Evolutionary conservation across 2,888 invertebrate genomes (phyloP), one percentile per base, ranked within the genome.

Genomic region (Nephrocerus scutellatus): DNA sequence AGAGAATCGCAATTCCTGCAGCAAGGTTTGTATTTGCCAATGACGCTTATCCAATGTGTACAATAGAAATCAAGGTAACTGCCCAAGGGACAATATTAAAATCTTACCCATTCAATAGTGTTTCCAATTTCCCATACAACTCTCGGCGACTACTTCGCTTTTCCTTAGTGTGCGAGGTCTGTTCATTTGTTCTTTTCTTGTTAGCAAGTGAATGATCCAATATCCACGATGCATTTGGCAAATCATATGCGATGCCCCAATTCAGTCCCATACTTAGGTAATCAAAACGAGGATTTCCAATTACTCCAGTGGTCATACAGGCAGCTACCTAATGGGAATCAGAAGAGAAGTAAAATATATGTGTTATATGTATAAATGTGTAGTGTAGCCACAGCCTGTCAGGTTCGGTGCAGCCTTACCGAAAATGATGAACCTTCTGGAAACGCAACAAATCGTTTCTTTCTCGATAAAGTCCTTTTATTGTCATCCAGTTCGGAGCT

Each of bases 221-320:
- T 0, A 73, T 70, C 59, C 75, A 74, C 0, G 76, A 74, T 15
- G 67, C 62, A 44, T 77, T 77, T 1, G 77, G 77, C 34, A 77
- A 57, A 36, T 77, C 72, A 42, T 80, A 82, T 0, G 82, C 79
- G 26, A 82, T 70, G 30, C 80, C 82, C 80, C 81, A 81, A 66
- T 81, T 82, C 18, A 82, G 55, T 5, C 79, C 79, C 52, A 77
- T 74, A 9, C 77, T 76, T 48, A 78, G 75, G 36, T 75, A 74
- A 4, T 74, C 73, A 0, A 68, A 68, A 0, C 72, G 62, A 2
- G 77, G 77, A 55, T 75, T 74, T 7, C 76, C 75, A 19, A 75
- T 62, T 6, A 73, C 57, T 49, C 76, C 76, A 7, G 77, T 70
- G 30, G 79, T 77, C 68, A 78, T 61, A 47, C 80, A 80, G 13